Evolutionary conservation across 2,797 vertebrate species (phyloP), one percentile per base, ranked within the genome.

Genomic region (Tenualosa ilisha): DNA sequence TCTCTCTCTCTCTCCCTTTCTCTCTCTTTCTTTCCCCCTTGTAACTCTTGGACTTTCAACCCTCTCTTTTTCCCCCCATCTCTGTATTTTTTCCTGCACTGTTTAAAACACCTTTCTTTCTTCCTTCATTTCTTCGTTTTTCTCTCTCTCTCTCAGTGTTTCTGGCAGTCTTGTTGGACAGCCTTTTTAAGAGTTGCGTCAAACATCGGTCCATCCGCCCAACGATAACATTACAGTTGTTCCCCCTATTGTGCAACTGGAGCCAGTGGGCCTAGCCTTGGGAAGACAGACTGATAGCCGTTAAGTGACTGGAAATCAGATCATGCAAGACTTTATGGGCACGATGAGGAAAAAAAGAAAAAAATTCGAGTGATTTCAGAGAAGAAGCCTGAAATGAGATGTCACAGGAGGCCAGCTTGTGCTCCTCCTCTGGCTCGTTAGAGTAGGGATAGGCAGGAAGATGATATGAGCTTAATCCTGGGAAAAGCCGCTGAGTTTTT

Each of bases 141-240:
- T 24, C 26, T n/a, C 37, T 75, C 37, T 75, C 8, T 68, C 2
- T 37, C 37, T 72, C 24, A 63, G n/a, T 86, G 54, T 85, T 87
- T 86, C 81, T 88, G 61, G 89, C 87, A 89, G 89, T 88, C 17
- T 88, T 37, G n/a, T 3, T 68, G 50, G 56, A 50, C 8, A 83
- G 26, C 37, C 59, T 84, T 86, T 87, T 75, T 87, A 86, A 86
- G 85, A 82, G 63, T 26, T 54, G 26, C 43, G 84, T 88, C 88
- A 91, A 91, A 92, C 87, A 90, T 86, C 15, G 88, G 84, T 86
- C 85, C 79, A 84, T 87, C 83, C 88, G 92, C 91, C 93, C 92
- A 93, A 88, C 50, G 86, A 90, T 91, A 90, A 87, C 86, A 89
- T 88, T 89, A 86, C 83, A 81, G 86, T 82, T 87, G 91, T 90